phyloP scores from a whole-genome alignment of 2,113 vertebrate genomes.

The Chionodraco myersi region DNA sequence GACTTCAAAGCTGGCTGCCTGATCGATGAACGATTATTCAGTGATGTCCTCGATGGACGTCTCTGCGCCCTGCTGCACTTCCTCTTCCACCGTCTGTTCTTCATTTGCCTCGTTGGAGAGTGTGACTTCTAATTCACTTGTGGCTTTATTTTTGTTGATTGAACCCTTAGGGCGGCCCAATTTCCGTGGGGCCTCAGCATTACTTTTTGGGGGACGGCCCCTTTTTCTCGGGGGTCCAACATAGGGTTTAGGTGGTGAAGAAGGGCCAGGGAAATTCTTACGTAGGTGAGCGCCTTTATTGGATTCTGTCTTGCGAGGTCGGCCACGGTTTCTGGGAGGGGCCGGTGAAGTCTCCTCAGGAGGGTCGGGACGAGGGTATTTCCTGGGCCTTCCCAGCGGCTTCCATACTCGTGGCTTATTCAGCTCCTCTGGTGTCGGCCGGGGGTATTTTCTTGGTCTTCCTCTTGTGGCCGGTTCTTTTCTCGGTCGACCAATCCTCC shows the following conservation, averaged over 20 bases:
- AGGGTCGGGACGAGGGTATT: conserved; percentile 70
- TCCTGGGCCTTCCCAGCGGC: conserved; percentile 77
- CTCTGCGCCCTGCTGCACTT: neutral
- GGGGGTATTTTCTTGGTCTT: conserved; percentile 76
- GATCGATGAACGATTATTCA: conserved; percentile 26
- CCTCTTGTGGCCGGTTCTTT: conserved; percentile 63
- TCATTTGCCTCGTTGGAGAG: neutral
- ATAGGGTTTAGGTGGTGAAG: neutral
- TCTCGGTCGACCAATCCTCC: conserved; percentile 48
- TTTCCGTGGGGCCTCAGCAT: conserved; percentile 25
- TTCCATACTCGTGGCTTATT: conserved; percentile 79
- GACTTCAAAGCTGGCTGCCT: conserved; percentile 45
- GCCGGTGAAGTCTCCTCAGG: conserved; percentile 7
- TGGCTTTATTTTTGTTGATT: conserved; percentile 44
- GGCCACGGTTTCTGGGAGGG: conserved; percentile 67
- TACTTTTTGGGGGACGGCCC: conserved; percentile 58
- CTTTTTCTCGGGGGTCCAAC: conserved; percentile 54
- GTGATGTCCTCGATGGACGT: neutral
- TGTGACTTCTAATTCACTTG: neutral
- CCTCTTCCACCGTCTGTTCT: conserved; percentile 2
- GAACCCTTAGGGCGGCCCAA: conserved; percentile 71
- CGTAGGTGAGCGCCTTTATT: conserved; percentile 71
- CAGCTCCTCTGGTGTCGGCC: conserved; percentile 51
- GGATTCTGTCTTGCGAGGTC: conserved; percentile 72
- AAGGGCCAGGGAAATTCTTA: conserved; percentile 9